These are phyloP conservation scores for Incurvaria masculella DNA, from an alignment of 2,888 invertebrate species.

Conservation along the genomic window DNA sequence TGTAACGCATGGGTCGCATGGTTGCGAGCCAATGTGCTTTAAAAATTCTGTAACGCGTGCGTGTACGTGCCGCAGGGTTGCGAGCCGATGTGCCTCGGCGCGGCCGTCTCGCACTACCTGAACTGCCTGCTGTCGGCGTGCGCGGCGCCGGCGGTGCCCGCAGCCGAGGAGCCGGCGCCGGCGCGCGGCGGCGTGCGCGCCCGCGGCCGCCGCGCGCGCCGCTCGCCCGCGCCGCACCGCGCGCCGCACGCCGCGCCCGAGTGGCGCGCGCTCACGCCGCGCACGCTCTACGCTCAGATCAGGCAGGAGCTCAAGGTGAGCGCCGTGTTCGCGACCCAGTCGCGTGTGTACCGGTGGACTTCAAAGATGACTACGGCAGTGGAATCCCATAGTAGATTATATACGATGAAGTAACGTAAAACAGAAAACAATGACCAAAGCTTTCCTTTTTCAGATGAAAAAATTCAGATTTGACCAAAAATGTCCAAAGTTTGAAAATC, in stretches of 20 bases:
- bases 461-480: no score
- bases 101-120: slow-evolving; percentile 92
- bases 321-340: no score
- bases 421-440: no score
- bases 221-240: slow-evolving; percentile 60
- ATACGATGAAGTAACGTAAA: no score
- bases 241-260: slow-evolving; percentile 52
- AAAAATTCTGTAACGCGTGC: no score
- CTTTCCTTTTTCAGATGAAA: no score
- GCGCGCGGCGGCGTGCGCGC: slow-evolving; percentile 7
- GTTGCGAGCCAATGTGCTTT: no score
- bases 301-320: slow-evolving; percentile 68
- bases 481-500: no score
- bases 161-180: slow-evolving; percentile 25
- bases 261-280: slow-evolving; percentile 87
- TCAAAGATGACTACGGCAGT: no score
- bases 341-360: no score
- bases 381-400: no score
- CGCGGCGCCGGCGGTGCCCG: slow-evolving; percentile 54
- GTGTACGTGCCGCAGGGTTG: slow-evolving; percentile 58
- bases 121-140: slow-evolving; percentile 87
- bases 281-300: slow-evolving; percentile 85
- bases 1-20: not conserved
- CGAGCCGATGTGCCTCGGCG: slow-evolving; percentile 86
- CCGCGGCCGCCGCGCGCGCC: slow-evolving; percentile 36